Base-by-base conservation (phyloP, 2,888 invertebrate species). In the Odontothrips loti region DNA sequence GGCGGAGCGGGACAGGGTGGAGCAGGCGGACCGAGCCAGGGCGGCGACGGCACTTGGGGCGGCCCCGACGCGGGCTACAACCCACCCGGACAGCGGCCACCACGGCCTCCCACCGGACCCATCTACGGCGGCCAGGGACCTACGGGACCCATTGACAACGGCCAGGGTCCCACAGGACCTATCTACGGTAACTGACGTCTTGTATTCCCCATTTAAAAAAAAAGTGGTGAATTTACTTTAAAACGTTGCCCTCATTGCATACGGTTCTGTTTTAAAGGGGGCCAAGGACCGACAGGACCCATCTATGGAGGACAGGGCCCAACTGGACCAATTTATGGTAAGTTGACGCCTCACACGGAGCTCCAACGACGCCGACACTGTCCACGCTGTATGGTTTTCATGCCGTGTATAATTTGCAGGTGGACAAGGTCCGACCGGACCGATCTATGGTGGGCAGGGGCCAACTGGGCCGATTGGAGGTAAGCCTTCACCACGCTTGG, bases 1-100 rank as follows among this genome's bases (percentile, higher is more conserved):
- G 68, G 68, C 9, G 68, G 58, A 43, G 47, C 80, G 68, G 34
- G 75, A 80, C 80, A 80, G 47, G 81, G 81, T 17, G 58, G 80
- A 78, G 48, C 43, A 80, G 79, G 34, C 10, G 79, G 78, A 80
- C 29, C 34, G 15, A 75, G 58, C 48, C 29, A 75, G 27, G 80
- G 58, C 48, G 79, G 79, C 80, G 23, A 80, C 80, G 34, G 51
- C 80, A 1, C 34, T 15, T 79, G 20, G 15, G 34, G 79, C 15
- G 47, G 47, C 20, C 79, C 79, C 11, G 47, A 79, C 43, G 47
- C 79, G 8, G 79, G 79, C 11, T 79, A 48, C 47, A 48, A 23
- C 8, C 79, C 79, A 34, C 47, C 47, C 43, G n/a, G 23, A 29
- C n/a, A 27, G 34, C 8, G 47, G n/a, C 48, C 79, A 2, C 47